These are phyloP conservation scores for Drosophila mauritiana DNA, from an alignment of 1,140 invertebrate genomes.

Conservation along the genomic window DNA sequence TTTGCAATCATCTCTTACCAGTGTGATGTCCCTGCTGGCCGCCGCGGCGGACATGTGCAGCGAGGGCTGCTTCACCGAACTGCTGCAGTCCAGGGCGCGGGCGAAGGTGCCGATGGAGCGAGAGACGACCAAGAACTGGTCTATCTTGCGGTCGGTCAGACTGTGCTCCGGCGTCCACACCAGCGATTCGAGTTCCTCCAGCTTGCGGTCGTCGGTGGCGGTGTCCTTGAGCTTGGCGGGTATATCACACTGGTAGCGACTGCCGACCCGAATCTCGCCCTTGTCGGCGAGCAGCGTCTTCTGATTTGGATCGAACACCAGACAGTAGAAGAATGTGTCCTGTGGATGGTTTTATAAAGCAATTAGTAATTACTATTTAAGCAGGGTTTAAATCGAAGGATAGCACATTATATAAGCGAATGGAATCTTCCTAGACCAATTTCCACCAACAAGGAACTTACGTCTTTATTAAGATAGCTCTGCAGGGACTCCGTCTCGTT, in stretches of 20 bases:
- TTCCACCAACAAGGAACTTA: constrained; percentile 85
- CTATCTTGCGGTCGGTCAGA: constrained; percentile 97
- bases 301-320: constrained; percentile 99
- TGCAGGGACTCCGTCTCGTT: constrained; percentile 98
- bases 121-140: constrained; percentile 99
- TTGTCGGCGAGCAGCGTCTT: constrained; percentile 99
- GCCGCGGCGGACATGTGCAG: constrained; percentile 99
- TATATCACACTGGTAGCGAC: constrained; percentile 97
- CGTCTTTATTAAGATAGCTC: constrained; percentile 98
- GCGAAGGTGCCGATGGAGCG: constrained; percentile 99
- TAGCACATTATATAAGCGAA: neutral
- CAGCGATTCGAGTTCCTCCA: constrained; percentile 94
- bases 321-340: constrained; percentile 99
- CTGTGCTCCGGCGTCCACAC: constrained; percentile 97
- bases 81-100: constrained; percentile 98
- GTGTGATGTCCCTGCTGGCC: constrained; percentile 98
- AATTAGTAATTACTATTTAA: neutral
- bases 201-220: constrained; percentile 91
- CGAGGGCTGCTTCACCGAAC: constrained; percentile 98
- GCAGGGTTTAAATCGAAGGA: neutral
- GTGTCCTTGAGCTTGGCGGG: constrained; percentile 90
- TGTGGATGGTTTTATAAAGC: constrained; percentile 85
- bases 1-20: constrained; percentile 87
- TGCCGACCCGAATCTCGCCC: constrained; percentile 96
- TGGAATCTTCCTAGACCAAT: too few relatives aligned